These are phyloP conservation scores for Cacatua alba DNA, from an alignment of 2,113 vertebrate genomes.

Conservation along the genomic window DNA sequence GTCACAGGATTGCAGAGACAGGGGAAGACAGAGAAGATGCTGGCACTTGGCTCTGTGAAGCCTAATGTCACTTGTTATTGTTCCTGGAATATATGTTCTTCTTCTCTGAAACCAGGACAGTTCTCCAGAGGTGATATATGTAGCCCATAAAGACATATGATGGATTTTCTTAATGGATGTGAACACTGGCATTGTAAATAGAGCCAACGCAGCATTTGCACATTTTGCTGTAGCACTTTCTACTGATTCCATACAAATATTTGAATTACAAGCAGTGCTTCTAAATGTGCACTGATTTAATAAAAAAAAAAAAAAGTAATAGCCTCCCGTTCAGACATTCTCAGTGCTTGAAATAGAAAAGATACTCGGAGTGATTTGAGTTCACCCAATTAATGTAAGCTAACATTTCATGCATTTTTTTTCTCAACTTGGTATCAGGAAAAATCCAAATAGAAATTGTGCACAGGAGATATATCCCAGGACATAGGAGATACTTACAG, in stretches of 20 bases:
- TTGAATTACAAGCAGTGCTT: fast-evolving
- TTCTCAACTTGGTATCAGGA: background rate
- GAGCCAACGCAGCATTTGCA: background rate
- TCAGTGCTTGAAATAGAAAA: background rate
- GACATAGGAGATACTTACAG: background rate
- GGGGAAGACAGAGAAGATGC: background rate
- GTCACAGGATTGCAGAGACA: background rate
- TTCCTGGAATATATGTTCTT: background rate
- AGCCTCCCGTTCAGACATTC: background rate
- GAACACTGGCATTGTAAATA: background rate
- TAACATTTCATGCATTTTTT: background rate
- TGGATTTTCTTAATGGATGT: background rate
- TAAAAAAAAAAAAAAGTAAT: background rate
- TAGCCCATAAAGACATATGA: fast-evolving
- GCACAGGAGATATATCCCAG: background rate
- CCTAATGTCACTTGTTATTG: too few species aligned
- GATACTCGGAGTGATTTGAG: background rate
- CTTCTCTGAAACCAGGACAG: background rate
- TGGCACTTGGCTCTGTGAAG: background rate
- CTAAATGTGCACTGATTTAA: background rate
- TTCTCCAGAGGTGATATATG: background rate
- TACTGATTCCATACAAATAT: background rate
- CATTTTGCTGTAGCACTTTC: background rate
- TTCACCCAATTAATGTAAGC: background rate
- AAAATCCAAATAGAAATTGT: background rate